phyloP scores from a whole-genome alignment of 1,140 invertebrate species.

The Panagrolaimus sp. region DNA sequence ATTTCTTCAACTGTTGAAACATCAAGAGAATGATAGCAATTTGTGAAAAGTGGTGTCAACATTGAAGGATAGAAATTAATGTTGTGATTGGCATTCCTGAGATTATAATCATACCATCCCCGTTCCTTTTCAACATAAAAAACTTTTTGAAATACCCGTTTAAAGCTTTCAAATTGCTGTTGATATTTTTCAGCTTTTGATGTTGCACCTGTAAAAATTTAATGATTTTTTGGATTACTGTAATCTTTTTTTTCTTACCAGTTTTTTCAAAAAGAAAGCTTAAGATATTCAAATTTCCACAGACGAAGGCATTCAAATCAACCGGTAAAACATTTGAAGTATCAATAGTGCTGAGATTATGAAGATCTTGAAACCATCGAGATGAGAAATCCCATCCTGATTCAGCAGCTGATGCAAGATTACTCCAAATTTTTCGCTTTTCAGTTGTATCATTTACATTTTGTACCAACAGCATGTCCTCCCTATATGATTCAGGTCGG shows the following conservation, averaged over 20 bases:
- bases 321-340: conserved; percentile 61
- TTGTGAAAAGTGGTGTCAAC: conserved; percentile 76
- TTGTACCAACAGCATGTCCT: conserved; percentile 32
- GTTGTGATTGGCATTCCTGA: conserved; percentile 61
- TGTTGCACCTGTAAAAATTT: not conserved
- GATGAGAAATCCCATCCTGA: conserved; percentile 59
- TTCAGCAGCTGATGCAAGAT: conserved; percentile 41
- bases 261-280: conserved; percentile 55
- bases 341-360: conserved; percentile 52
- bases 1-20: conserved; percentile 63
- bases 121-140: conserved; percentile 81
- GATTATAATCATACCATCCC: conserved; percentile 69
- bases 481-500: conserved; percentile 38
- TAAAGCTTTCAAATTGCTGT: conserved; percentile 40
- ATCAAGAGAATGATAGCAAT: conserved; percentile 60
- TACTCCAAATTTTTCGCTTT: conserved; percentile 32
- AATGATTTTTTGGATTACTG: not conserved
- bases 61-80: conserved; percentile 78
- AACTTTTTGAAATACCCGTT: conserved; percentile 60
- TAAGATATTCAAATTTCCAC: conserved; percentile 60
- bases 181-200: not conserved
- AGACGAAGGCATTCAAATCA: conserved; percentile 62
- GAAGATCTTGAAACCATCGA: conserved; percentile 59
- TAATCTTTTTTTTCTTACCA: conserved; percentile 68
- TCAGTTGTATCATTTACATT: conserved; percentile 29